Base-by-base conservation (phyloP, 2,113 vertebrate genomes). In the Hippocampus mohnikei region DNA sequence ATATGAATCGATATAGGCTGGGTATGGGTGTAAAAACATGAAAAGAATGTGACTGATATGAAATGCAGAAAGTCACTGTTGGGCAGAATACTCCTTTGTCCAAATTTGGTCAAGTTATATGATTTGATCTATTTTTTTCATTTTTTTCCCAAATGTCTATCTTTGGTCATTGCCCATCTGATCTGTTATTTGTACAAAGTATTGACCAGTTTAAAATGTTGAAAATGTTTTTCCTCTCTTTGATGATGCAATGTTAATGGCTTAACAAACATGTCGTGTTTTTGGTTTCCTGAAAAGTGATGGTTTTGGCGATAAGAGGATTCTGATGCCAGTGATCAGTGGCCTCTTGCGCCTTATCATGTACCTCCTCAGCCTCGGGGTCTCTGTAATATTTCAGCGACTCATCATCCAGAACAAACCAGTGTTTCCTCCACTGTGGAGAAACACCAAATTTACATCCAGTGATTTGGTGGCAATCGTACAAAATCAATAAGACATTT, bases 371-470 rank as follows among this genome's bases (percentile, higher is more conserved):
- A 0, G 96, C 94, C 0, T 94, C 95, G 0, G 94, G 93, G 85
- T 97, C 94, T 85, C 94, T 93, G 91, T 97, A 99, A 90, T 94
- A 99, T 70, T 87, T 94, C 80, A 99, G 90, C 44, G 92, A 95
- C 2, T 92, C 91, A 23, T 95, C 93, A 0, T 90, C 92, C 71
- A 99, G 90, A 80, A 98, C 96, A 53, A 99, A 99, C 97, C 97
- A 99, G 42, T 95, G 95, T 70, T 96, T 98, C 88, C 90, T 95
- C 97, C 96, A 98, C 97, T 99, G 89, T 44, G 64, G 70, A 56
- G 85, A 81, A 42, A 80, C 21, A 75, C 8, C 41, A 59, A 18
- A 18, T 13, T 15, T 63, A 2, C 1, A 21, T 41, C 18, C 40
- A 2, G 21, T 44, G 11, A 8, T 18, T 37, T 60, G 58, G 29